Percentiles rank a stretch among this genome's conserved stretches.
Conservation (phyloP, 2,797 vertebrate genomes). For the Arremon aurantiirostris region DNA sequence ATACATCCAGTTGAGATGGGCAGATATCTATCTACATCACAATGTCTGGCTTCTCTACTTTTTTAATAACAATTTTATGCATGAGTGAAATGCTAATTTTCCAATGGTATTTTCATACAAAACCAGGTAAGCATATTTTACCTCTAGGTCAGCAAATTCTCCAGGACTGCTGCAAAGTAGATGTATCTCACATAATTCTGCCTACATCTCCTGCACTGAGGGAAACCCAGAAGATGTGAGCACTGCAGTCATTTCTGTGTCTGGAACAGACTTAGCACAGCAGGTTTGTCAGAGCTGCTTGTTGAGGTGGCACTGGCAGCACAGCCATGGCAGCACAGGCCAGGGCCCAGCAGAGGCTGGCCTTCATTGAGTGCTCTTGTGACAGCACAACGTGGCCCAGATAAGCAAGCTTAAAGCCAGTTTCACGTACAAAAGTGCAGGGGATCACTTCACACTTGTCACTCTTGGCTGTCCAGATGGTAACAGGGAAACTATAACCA, state of each 20-base stretch:
- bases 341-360: neutral
- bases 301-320: accelerated
- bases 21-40: neutral
- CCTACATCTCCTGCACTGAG: neutral
- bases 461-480: neutral
- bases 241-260: neutral
- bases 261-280: neutral
- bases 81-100: neutral
- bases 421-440: neutral
- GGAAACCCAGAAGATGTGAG: neutral
- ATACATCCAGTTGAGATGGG: neutral
- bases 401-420: neutral
- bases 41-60: neutral
- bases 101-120: neutral
- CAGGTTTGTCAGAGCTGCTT: neutral
- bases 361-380: neutral
- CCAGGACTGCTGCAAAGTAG: neutral
- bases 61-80: neutral
- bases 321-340: neutral
- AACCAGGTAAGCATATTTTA: neutral
- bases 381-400: neutral
- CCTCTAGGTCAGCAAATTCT: neutral
- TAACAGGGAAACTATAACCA: neutral
- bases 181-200: neutral
- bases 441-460: neutral